Evolutionary conservation across 37 sponge, comb jelly and placozoan genomes (phyloP).

Genomic region (Aplysina aerophoba): DNA sequence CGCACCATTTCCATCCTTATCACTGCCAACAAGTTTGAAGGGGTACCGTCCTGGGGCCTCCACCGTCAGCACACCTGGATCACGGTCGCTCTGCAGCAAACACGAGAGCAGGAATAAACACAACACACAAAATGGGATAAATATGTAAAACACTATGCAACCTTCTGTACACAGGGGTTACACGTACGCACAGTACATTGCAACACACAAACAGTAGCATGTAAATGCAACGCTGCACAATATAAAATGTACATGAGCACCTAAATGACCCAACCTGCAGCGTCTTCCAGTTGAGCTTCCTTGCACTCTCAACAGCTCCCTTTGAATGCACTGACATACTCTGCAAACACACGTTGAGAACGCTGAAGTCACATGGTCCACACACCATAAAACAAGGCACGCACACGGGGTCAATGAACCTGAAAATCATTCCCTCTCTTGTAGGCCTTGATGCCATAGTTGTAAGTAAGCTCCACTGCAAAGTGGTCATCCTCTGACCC

Average conservation of each 20-base stretch:
- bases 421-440: constrained; percentile 50
- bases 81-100: background rate
- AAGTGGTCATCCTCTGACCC: constrained; percentile 80
- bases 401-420: constrained; percentile 27
- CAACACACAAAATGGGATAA: too few relatives aligned
- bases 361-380: background rate
- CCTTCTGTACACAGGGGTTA: too few relatives aligned
- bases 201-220: background rate
- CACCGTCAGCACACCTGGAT: constrained; percentile 25
- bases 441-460: constrained; percentile 85
- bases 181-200: background rate
- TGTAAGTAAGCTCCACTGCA: constrained; percentile 85
- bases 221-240: constrained; percentile 23
- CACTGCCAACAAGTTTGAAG: constrained; percentile 43
- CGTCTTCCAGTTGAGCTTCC: background rate
- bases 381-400: background rate
- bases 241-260: constrained; percentile 17
- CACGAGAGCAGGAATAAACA: too few relatives aligned
- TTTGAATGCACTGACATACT: constrained; percentile 51
- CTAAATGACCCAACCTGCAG: background rate
- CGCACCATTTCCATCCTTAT: constrained; percentile 29
- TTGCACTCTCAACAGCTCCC: constrained; percentile 36
- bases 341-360: constrained; percentile 18
- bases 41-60: constrained; percentile 70
- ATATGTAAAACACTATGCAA: too few relatives aligned